Evolutionary conservation across 2,888 invertebrate species (phyloP).

Genomic region (Athalia cordata): DNA sequence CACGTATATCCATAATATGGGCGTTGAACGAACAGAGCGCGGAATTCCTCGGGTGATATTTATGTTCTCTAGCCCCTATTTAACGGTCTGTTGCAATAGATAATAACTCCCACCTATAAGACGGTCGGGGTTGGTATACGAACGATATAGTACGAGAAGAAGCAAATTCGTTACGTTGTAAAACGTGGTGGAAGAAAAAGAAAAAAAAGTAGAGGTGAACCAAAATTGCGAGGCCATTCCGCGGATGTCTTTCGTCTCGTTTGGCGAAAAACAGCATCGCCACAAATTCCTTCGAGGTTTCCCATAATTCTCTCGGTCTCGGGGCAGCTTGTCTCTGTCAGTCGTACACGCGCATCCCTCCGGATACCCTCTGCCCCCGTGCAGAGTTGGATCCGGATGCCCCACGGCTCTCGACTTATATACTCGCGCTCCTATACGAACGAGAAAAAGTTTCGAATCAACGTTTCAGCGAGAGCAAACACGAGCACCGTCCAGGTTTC

Average conservation of each 20-base stretch:
- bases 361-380: constrained; percentile 4
- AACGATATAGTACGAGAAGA: not conserved
- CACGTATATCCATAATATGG: constrained; percentile 6
- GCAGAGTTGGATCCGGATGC: not conserved
- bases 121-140: not conserved
- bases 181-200: not conserved
- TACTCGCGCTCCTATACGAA: not conserved
- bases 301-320: constrained; percentile 40
- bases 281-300: constrained; percentile 38
- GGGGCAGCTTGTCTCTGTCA: constrained; percentile 44
- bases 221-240: constrained; percentile 28
- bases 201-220: not conserved
- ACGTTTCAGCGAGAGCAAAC: constrained; percentile 39
- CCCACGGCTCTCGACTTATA: constrained; percentile 7
- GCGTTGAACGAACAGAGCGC: constrained; percentile 9
- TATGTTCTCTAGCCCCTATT: constrained; percentile 1
- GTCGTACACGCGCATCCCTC: constrained; percentile 27
- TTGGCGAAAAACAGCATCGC: constrained; percentile 40
- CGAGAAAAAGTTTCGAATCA: constrained; percentile 23
- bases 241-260: constrained; percentile 42
- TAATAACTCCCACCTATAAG: constrained; percentile 7
- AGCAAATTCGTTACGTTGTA: constrained; percentile 28
- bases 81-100: constrained; percentile 29
- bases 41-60: constrained; percentile 27
- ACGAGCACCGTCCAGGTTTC: constrained; percentile 3